phyloP scores from a whole-genome alignment of 1,140 invertebrate genomes.

The Diachasma alloeum region DNA sequence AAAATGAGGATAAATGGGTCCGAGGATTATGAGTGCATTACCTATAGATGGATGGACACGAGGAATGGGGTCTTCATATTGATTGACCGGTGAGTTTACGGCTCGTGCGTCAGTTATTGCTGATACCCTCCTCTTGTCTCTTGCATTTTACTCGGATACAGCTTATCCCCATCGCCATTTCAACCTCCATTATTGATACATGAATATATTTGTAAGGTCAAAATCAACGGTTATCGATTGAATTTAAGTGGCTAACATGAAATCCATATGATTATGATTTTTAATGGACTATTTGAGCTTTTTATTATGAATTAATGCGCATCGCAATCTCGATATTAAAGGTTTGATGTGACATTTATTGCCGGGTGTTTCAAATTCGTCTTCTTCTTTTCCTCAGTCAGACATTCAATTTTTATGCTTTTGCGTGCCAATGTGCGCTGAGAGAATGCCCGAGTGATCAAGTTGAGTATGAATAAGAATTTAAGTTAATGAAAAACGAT shows the following conservation, averaged over 20 bases:
- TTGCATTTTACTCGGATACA: slow-evolving; percentile 2
- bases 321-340: not conserved
- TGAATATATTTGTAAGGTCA: slow-evolving; percentile 23
- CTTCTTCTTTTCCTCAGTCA: not conserved
- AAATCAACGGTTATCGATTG: slow-evolving; percentile 14
- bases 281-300: slow-evolving; percentile 4
- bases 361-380: not conserved
- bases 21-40: slow-evolving; percentile 25
- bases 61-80: slow-evolving; percentile 27
- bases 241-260: slow-evolving; percentile 5
- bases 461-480: slow-evolving; percentile 10
- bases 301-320: slow-evolving; percentile 1
- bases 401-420: not conserved
- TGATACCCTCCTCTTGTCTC: slow-evolving; percentile 3
- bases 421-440: not conserved
- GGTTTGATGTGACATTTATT: not conserved
- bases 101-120: slow-evolving; percentile 30
- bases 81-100: slow-evolving; percentile 31
- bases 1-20: not conserved
- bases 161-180: not conserved
- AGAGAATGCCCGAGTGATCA: not conserved
- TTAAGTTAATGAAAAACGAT: slow-evolving; percentile 13
- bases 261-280: slow-evolving; percentile 15
- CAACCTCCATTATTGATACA: slow-evolving; percentile 17
- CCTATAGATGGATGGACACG: slow-evolving; percentile 18